Evolutionary conservation across 1,140 invertebrate species (phyloP), one percentile per base, ranked within the genome.

Genomic region (Plutomurus gul): DNA sequence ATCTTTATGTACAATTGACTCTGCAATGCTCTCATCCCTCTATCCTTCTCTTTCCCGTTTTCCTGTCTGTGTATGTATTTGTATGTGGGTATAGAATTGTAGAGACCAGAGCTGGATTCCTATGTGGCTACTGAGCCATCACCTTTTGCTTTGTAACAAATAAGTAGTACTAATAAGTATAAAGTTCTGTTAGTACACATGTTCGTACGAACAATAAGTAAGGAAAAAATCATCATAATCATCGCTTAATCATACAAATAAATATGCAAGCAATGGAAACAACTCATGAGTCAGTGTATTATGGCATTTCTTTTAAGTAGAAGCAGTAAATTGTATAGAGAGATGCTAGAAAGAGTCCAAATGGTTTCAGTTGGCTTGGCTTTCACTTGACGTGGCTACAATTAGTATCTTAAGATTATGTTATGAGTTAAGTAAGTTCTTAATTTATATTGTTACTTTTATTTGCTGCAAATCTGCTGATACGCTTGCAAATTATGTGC

Each of bases 301-400:
- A 47, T 47, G 43, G n/a, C 43, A 20, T 18, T 18, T 20, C n/a
- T 20, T 47, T 18, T 11, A n/a, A 36, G 56, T 36, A 2, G 30
- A 7, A 20, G 51, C n/a, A n/a, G 51, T 65, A 65, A 65, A 65
- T 65, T 65, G 56, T 65, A n/a, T n/a, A n/a, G n/a, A n/a, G n/a
- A 36, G 36, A 11, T 22, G 25, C 47, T 51, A 51, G 0, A 33
- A 65, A 33, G n/a, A 33, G 51, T 25, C 56, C 47, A 51, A 51
- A 51, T 22, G 47, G 47, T 51, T 25, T 51, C 47, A 51, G 47
- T 65, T 65, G 30, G 25, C 30, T 65, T 65, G 56, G 30, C 27
- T 65, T 65, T 65, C 56, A 36, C 36, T 65, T 65, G 51, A 27
- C 25, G 56, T 36, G 36, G 25, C 30, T 65, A 65, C 56, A 65